These are phyloP conservation scores for Ischnus inquisitorius DNA, from an alignment of 2,888 invertebrate genomes.

Conservation along the genomic window DNA sequence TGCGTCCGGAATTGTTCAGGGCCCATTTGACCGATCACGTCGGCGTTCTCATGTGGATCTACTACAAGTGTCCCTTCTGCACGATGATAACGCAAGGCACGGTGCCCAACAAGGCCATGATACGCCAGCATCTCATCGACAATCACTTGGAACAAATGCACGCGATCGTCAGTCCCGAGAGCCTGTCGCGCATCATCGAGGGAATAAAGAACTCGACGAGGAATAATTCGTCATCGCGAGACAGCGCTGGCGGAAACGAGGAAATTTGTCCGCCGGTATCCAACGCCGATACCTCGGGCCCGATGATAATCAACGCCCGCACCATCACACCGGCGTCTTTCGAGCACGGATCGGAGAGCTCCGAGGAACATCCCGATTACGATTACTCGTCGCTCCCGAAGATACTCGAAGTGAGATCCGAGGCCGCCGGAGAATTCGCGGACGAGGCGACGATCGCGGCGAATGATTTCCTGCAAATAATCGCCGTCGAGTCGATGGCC, in stretches of 20 bases:
- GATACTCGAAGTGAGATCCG: constrained; percentile 74
- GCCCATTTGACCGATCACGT: constrained; percentile 75
- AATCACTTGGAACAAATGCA: constrained; percentile 71
- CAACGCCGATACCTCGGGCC: constrained; percentile 60
- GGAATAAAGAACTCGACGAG: constrained; percentile 20
- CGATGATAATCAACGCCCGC: constrained; percentile 78
- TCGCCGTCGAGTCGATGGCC: constrained; percentile 37
- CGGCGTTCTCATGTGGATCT: constrained; percentile 72
- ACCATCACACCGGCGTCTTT: constrained; percentile 78
- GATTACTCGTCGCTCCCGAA: constrained; percentile 57
- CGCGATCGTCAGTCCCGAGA: constrained; percentile 71
- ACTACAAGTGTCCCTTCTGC: constrained; percentile 79
- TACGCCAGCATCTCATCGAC: constrained; percentile 74
- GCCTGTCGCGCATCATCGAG: constrained; percentile 29
- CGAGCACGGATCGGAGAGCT: constrained; percentile 70
- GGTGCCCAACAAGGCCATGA: constrained; percentile 60
- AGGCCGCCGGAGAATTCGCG: constrained; percentile 56
- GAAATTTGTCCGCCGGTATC: constrained; percentile 30
- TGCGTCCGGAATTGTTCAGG: constrained; percentile 76
- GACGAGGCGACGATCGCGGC: background rate
- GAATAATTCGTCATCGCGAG: background rate
- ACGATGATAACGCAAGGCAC: constrained; percentile 65
- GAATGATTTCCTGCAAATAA: constrained; percentile 38
- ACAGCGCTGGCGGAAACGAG: background rate
- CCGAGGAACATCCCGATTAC: constrained; percentile 37